A percentile compares a stretch with the other conserved stretches of the same genome.
Conservation (phyloP, 1,140 invertebrate species). For the Dryas iulia region DNA sequence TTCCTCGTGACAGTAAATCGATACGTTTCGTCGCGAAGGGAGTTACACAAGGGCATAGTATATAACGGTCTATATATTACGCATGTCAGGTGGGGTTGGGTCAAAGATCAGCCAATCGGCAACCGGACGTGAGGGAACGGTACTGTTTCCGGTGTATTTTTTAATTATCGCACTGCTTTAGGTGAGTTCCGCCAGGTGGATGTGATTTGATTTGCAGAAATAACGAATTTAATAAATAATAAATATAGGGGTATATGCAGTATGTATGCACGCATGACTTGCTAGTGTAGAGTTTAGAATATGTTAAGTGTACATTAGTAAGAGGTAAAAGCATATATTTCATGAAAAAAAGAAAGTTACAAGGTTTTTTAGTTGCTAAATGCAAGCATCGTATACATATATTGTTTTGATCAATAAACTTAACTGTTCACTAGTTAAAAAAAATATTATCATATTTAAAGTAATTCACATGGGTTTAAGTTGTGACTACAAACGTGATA, state of each 20-base stretch:
- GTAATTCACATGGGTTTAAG: no score
- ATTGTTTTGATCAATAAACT: no score
- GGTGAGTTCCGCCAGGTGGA: constrained; percentile 51
- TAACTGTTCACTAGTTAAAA: no score
- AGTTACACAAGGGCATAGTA: constrained; percentile 24
- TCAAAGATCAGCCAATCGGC: constrained; percentile 63
- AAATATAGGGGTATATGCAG: neutral
- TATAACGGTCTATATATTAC: constrained; percentile 36
- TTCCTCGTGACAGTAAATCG: constrained; percentile 13
- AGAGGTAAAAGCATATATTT: no score
- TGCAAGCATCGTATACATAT: no score
- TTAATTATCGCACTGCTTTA: constrained; percentile 47
- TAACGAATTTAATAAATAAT: neutral
- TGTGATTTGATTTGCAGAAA: neutral
- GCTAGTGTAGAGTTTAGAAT: no score
- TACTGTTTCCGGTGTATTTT: constrained; percentile 53
- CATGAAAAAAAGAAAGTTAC: no score
- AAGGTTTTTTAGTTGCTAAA: no score
- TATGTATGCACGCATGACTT: no score
- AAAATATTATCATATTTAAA: no score
- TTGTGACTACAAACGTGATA: no score
- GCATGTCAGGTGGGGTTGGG: constrained; percentile 56
- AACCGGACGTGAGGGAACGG: constrained; percentile 46
- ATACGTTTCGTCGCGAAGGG: constrained; percentile 24
- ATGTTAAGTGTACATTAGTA: no score